These are phyloP conservation scores for Nebria brevicollis DNA, from an alignment of 2,888 invertebrate species.

Conservation along the genomic window DNA sequence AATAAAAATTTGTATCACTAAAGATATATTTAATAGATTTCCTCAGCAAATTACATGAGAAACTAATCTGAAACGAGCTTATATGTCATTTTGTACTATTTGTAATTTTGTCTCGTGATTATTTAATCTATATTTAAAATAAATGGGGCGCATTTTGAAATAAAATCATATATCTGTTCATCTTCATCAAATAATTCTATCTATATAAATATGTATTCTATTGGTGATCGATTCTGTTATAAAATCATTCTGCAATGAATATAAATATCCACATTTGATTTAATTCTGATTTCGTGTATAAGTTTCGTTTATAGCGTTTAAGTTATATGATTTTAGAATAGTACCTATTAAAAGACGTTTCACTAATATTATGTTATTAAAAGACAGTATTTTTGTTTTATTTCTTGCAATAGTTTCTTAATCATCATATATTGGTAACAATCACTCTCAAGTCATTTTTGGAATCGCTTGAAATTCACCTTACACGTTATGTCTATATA, in stretches of 20 bases:
- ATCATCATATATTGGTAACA: background rate
- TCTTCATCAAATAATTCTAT: background rate
- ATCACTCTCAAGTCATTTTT: background rate
- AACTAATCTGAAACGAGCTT: constrained; percentile 39
- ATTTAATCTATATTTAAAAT: background rate
- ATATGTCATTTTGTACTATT: constrained; percentile 10
- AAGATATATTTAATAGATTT: background rate
- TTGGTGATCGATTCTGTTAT: background rate
- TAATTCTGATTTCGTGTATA: constrained; percentile 5
- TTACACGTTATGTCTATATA: constrained; percentile 16
- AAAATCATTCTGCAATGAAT: background rate
- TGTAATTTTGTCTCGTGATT: constrained; percentile 4
- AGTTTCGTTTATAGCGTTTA: background rate
- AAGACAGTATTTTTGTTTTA: constrained; percentile 37
- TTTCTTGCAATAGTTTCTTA: background rate
- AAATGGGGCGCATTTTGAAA: background rate
- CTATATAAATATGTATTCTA: background rate
- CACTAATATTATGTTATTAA: constrained; percentile 36
- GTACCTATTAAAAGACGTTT: constrained; percentile 40
- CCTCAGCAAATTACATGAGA: constrained; percentile 23
- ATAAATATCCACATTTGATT: constrained; percentile 1
- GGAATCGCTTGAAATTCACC: background rate
- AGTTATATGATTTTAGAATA: constrained; percentile 31
- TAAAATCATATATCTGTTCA: background rate
- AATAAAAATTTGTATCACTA: background rate